Evolutionary conservation across 2,797 vertebrate species (phyloP).

Genomic region (Trichosurus vulpecula): DNA sequence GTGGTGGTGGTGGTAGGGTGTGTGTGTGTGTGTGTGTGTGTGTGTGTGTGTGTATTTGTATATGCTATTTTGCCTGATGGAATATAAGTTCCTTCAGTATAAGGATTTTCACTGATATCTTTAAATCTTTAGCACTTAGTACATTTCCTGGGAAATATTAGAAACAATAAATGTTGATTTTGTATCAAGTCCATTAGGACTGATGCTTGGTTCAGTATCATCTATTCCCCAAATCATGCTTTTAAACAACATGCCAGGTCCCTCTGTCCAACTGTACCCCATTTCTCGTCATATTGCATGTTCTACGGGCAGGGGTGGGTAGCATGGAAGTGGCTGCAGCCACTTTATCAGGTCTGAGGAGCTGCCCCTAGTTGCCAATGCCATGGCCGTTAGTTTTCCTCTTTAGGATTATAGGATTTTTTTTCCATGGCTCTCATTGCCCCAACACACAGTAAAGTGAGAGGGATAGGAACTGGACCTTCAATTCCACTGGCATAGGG

Average conservation of each 20-base stretch:
- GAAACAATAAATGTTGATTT: not conserved
- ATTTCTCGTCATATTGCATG: not conserved
- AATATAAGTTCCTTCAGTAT: not conserved
- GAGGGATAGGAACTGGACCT: not conserved
- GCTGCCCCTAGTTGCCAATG: not conserved
- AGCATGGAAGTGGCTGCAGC: not conserved
- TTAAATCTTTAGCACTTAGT: not conserved
- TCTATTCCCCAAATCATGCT: not conserved
- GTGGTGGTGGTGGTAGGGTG: no score
- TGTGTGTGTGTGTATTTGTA: not conserved
- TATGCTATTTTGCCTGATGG: not conserved
- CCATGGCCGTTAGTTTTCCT: not conserved
- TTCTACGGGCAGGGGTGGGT: not conserved
- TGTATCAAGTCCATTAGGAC: not conserved
- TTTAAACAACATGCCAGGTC: not conserved
- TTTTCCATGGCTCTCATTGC: not conserved
- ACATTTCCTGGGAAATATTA: not conserved
- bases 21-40: not conserved
- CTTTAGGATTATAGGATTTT: not conserved
- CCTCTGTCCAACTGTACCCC: not conserved
- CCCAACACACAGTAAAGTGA: not conserved
- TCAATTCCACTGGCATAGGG: not conserved
- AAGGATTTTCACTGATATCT: not conserved
- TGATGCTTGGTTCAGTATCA: conserved; percentile 14
- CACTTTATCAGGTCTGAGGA: not conserved